Base-by-base conservation (phyloP, 2,113 vertebrate genomes). In the Callaeas wilsoni region DNA sequence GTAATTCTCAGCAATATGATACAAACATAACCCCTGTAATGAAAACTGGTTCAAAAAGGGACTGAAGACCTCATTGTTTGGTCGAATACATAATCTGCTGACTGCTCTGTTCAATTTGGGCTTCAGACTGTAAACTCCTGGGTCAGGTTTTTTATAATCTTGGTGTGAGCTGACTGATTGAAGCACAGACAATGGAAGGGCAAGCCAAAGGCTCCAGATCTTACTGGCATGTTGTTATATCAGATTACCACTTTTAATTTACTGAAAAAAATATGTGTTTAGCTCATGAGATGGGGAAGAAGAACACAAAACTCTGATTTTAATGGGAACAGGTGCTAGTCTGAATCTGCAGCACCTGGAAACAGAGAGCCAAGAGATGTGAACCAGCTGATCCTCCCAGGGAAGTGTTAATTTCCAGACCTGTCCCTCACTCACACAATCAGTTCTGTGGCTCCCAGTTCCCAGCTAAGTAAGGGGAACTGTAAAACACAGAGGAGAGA, bases 71-170 rank as follows among this genome's bases (percentile, higher is more conserved):
- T 89, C 87, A 94, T 95, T 95, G 95, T 96, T 94, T 23, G 25
- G 65, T 68, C 62, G 52, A 87, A 87, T 76, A 87, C 46, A 92
- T 89, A 77, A 95, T 91, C 84, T 95, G 95, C 94, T 96, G 96
- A 94, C 95, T 68, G 65, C 44, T 92, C 89, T 92, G 93, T 97
- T 95, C 87, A 93, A 69, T 97, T 92, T 91, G 91, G 77, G 93
- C 86, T 95, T 92, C 94, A 91, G 91, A 82, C 91, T 96, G 91
- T 89, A 96, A 97, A 97, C 80, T 97, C 91, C 93, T 87, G 91
- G 95, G 64, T 95, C 95, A 97, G 93, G 91, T 90, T 94, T 96
- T 94, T 94, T 95, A 86, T 95, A 96, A 92, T 97, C 94, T 97
- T 96, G 86, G 87, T 91, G 81, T 95, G 94, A 95, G 89, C 93